These are phyloP conservation scores for Zapus hudsonius DNA, from an alignment of 2,113 vertebrate species.

Conservation along the genomic window DNA sequence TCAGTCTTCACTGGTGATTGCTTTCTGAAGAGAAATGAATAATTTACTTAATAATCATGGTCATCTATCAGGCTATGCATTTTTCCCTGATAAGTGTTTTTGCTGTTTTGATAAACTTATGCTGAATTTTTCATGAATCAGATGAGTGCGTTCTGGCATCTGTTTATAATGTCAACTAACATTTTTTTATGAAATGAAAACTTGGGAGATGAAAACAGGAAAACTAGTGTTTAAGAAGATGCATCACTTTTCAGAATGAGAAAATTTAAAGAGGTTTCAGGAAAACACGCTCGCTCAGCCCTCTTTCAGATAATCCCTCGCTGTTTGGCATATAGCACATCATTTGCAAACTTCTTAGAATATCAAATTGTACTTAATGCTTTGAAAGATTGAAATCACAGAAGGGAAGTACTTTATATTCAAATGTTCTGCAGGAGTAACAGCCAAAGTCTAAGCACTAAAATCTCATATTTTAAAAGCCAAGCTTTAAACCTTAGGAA, in stretches of 20 bases:
- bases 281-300: neutral
- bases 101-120: conserved; percentile 71
- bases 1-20: conserved; percentile 80
- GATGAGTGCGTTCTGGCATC: conserved; percentile 22
- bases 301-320: neutral
- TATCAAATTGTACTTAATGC: conserved; percentile 9
- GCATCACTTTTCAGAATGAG: conserved; percentile 35
- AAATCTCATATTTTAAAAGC: conserved; percentile 26
- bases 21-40: conserved; percentile 81
- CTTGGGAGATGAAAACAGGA: conserved; percentile 20
- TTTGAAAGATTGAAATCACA: conserved; percentile 1
- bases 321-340: neutral
- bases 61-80: conserved; percentile 77
- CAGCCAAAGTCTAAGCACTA: neutral
- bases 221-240: conserved; percentile 41
- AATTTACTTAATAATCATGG: conserved; percentile 84
- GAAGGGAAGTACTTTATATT: neutral
- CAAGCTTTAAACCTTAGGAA: neutral
- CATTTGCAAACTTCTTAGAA: conserved; percentile 23
- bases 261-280: neutral
- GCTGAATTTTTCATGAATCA: conserved; percentile 77
- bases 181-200: conserved; percentile 61
- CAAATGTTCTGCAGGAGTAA: neutral
- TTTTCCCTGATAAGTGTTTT: conserved; percentile 74
- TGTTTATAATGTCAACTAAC: conserved; percentile 54